Percentiles rank a stretch among this genome's conserved stretches.
phyloP scores from a whole-genome alignment of 2,797 vertebrate genomes.

The Hippopotamyrus pictus region DNA sequence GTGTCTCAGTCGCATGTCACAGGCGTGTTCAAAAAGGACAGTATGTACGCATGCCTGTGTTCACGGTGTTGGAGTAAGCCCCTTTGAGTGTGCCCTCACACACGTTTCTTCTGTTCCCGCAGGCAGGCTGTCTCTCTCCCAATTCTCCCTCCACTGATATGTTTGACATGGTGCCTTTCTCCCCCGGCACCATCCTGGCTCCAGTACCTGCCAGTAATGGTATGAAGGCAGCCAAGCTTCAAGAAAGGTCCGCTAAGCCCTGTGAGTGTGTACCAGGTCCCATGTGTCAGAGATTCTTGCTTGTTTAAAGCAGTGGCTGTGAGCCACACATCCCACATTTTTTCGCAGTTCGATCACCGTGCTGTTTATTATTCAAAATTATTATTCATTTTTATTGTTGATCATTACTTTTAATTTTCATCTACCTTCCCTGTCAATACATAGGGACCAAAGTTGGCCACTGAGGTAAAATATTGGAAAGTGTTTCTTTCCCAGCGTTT shows the following conservation, averaged over 20 bases:
- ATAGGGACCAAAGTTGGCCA: background rate
- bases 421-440: background rate
- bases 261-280: conserved; percentile 60
- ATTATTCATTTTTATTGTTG: background rate
- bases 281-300: background rate
- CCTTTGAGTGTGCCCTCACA: background rate
- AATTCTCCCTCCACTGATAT: conserved; percentile 82
- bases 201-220: conserved; percentile 78
- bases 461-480: background rate
- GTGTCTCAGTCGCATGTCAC: background rate
- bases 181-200: conserved; percentile 74
- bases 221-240: conserved; percentile 76
- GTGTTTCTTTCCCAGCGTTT: background rate
- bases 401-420: background rate
- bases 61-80: background rate
- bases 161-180: conserved; percentile 98
- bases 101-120: conserved; percentile 29
- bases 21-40: background rate
- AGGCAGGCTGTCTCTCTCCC: conserved; percentile 74
- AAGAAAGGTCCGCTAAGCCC: conserved; percentile 74
- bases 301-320: background rate
- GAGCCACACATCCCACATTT: background rate
- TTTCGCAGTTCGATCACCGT: background rate
- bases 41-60: background rate
- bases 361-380: background rate